Percentiles rank a stretch among this genome's conserved stretches.
These are phyloP conservation scores for Fukomys damarensis DNA, from an alignment of 2,113 vertebrate species.

Conservation along the genomic window DNA sequence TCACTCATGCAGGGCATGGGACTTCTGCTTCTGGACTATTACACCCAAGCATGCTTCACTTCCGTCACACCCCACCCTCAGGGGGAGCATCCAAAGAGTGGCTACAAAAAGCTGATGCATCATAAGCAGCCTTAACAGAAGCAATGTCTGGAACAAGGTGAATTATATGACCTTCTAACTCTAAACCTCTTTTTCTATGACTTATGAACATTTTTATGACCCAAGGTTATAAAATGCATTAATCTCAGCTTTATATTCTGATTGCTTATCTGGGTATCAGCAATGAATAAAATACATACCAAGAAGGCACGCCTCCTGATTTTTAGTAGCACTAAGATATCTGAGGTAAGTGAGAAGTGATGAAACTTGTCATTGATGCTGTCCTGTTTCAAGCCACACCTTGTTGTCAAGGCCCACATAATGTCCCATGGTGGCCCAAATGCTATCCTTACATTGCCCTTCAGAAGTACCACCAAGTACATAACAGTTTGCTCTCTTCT, in stretches of 20 bases:
- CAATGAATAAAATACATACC: constrained; percentile 59
- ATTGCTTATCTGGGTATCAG: constrained; percentile 52
- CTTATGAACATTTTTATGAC: constrained; percentile 61
- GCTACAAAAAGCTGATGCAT: constrained; percentile 44
- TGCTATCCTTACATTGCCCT: neutral
- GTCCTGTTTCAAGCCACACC: neutral
- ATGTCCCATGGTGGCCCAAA: neutral
- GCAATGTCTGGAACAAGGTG: constrained; percentile 62
- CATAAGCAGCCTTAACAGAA: constrained; percentile 37
- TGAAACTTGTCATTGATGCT: neutral
- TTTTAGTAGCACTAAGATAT: constrained; percentile 56
- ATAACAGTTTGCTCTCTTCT: neutral
- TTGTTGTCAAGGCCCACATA: neutral
- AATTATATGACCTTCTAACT: constrained; percentile 70
- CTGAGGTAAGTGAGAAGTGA: constrained; percentile 21
- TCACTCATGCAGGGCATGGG: neutral
- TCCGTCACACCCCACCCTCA: neutral
- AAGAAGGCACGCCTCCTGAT: constrained; percentile 36
- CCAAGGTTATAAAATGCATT: constrained; percentile 65
- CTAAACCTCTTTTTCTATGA: constrained; percentile 59
- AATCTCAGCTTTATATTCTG: constrained; percentile 74
- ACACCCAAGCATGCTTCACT: neutral
- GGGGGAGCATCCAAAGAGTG: neutral
- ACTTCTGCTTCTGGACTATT: neutral
- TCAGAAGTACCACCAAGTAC: neutral